A percentile compares a stretch with the other conserved stretches of the same genome.
These are phyloP conservation scores for Goniozus legneri DNA, from an alignment of 1,140 invertebrate species.

Conservation along the genomic window DNA sequence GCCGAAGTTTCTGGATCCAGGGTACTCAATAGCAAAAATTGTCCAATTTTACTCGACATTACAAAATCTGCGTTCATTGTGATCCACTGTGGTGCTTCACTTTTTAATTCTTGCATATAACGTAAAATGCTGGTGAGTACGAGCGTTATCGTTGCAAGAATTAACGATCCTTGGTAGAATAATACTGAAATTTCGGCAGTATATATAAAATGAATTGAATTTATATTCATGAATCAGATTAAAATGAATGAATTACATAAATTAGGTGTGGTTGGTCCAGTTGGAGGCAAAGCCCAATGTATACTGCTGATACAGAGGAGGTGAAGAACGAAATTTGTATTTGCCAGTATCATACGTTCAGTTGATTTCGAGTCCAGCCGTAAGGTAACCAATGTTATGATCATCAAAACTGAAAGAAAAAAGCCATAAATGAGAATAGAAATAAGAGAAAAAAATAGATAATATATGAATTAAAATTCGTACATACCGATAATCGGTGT, in stretches of 20 bases:
- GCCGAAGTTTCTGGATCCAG: slow-evolving; percentile 37
- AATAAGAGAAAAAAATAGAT: too few relatives aligned
- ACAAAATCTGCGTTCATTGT: slow-evolving; percentile 11
- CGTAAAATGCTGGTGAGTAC: slow-evolving; percentile 46
- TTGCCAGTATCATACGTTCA: slow-evolving; percentile 48
- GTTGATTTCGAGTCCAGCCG: slow-evolving; percentile 47
- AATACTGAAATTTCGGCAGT: slow-evolving; percentile 39
- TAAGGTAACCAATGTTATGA: slow-evolving; percentile 48
- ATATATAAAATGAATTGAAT: slow-evolving; percentile 4
- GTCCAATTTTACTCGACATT: slow-evolving; percentile 32
- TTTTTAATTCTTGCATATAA: slow-evolving; percentile 18
- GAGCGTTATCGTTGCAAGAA: slow-evolving; percentile 45
- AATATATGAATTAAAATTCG: too few relatives aligned
- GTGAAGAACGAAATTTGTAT: slow-evolving; percentile 51
- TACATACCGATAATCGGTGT: too few relatives aligned
- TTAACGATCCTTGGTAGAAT: slow-evolving; percentile 47
- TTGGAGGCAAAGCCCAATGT: slow-evolving; percentile 44
- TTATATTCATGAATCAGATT: slow-evolving; percentile 1
- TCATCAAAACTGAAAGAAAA: slow-evolving; percentile 51
- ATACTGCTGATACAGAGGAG: slow-evolving; percentile 47
- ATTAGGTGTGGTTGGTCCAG: slow-evolving; percentile 28
- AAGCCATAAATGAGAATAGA: too few relatives aligned
- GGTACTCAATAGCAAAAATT: slow-evolving; percentile 34
- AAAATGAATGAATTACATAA: slow-evolving; percentile 18
- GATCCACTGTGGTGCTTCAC: slow-evolving; percentile 26